Conservation (phyloP, 2,113 vertebrate genomes). For the Chrysochloris asiatica region DNA sequence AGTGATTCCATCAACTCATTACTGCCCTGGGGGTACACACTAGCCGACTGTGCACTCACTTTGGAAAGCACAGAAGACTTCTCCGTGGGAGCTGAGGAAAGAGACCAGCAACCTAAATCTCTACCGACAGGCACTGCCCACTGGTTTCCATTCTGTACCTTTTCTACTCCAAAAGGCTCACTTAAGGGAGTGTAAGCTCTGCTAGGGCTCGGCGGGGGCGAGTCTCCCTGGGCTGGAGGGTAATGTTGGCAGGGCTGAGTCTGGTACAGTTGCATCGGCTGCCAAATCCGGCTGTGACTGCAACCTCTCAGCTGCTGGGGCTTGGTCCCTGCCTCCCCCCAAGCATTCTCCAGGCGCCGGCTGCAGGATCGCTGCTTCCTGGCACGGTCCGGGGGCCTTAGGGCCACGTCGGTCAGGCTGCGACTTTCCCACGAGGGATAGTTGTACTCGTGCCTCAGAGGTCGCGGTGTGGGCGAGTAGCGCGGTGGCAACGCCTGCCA, state of each 20-base stretch:
- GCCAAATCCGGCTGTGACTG: background rate
- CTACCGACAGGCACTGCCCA: slow-evolving; percentile 35
- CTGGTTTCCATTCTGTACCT: slow-evolving; percentile 32
- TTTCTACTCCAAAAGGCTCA: background rate
- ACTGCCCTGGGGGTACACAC: background rate
- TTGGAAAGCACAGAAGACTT: slow-evolving; percentile 25
- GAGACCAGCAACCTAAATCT: background rate
- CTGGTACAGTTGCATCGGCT: background rate
- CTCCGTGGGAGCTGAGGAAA: background rate
- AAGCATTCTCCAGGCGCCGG: background rate
- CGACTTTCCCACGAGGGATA: slow-evolving; percentile 39
- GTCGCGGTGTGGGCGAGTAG: background rate
- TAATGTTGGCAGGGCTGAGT: background rate
- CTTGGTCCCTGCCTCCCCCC: background rate
- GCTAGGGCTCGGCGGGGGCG: background rate
- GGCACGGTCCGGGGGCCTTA: background rate
- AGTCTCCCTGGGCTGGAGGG: background rate
- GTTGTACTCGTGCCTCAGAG: background rate
- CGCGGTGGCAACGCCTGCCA: background rate
- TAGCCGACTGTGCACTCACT: background rate
- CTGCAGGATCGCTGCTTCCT: slow-evolving; percentile 7
- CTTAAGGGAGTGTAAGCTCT: background rate
- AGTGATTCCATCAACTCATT: background rate
- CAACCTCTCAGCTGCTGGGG: background rate
- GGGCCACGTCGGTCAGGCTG: slow-evolving; percentile 52